A percentile compares a stretch with the other conserved stretches of the same genome.
phyloP scores from a whole-genome alignment of 2,888 invertebrate species.

The Linhomoeus sp. region DNA sequence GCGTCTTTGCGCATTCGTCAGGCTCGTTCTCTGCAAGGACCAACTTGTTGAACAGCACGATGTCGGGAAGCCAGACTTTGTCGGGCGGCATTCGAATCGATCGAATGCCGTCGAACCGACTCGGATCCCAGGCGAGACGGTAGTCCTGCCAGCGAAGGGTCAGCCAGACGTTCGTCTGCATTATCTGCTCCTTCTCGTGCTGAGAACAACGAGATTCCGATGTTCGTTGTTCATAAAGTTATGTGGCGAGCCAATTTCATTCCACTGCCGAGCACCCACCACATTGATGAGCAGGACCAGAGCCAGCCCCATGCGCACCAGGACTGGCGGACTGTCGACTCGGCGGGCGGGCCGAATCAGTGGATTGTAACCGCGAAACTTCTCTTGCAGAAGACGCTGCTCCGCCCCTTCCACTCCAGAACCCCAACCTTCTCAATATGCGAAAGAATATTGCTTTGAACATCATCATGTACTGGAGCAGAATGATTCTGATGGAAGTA shows the following conservation, averaged over 20 bases:
- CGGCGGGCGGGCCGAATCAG: slow-evolving; percentile 35
- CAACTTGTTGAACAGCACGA: slow-evolving; percentile 31
- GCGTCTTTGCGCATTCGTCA: too few relatives aligned
- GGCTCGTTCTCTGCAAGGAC: too few relatives aligned
- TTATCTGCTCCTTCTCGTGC: slow-evolving; percentile 33
- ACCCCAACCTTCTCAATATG: too few relatives aligned
- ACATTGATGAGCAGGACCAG: slow-evolving; percentile 36
- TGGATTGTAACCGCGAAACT: slow-evolving; percentile 34
- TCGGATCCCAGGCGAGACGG: slow-evolving; percentile 30
- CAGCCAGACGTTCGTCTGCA: slow-evolving; percentile 35
- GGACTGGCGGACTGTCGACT: slow-evolving; percentile 15
- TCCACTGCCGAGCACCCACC: too few relatives aligned
- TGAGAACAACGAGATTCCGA: too few relatives aligned
- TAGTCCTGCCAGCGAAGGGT: slow-evolving; percentile 27
- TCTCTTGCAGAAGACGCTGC: slow-evolving; percentile 28
- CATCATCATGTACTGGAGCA: too few relatives aligned
- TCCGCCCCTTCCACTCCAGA: too few relatives aligned
- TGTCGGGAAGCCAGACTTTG: slow-evolving; percentile 35
- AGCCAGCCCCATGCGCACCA: slow-evolving; percentile 32
- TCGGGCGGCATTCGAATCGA: slow-evolving; percentile 32
- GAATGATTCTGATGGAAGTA: too few relatives aligned
- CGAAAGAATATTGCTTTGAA: too few relatives aligned
- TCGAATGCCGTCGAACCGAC: slow-evolving; percentile 30
- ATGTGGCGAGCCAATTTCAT: too few relatives aligned
- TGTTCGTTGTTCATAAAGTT: too few relatives aligned